phyloP scores from a whole-genome alignment of 2,888 invertebrate genomes.

The Phrixothrix hirtus region DNA sequence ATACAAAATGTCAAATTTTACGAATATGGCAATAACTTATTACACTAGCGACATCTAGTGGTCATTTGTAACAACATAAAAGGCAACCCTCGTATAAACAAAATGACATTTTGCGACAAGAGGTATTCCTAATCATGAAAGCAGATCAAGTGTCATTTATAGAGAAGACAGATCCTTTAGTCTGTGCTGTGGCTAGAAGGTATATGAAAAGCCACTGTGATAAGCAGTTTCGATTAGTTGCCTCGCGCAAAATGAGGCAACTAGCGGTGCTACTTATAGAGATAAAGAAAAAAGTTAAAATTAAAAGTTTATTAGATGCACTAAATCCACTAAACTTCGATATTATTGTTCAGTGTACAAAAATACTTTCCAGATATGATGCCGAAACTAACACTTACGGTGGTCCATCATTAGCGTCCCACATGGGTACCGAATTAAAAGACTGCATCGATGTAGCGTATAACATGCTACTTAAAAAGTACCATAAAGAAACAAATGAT shows the following conservation, averaged over 20 bases:
- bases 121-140: too few relatives aligned
- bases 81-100: too few relatives aligned
- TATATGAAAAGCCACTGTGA: slow-evolving; percentile 15
- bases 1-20: too few relatives aligned
- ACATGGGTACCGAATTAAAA: slow-evolving; percentile 11
- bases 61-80: too few relatives aligned
- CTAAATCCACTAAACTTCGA: slow-evolving; percentile 7
- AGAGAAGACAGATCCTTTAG: too few relatives aligned
- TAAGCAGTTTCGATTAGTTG: slow-evolving; percentile 10
- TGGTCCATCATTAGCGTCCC: slow-evolving; percentile 8
- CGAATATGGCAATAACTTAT: too few relatives aligned
- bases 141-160: too few relatives aligned
- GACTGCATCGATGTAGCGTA: slow-evolving; percentile 5
- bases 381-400: slow-evolving; percentile 1
- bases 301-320: slow-evolving; percentile 4
- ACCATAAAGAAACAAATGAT: not conserved
- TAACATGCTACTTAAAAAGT: not conserved
- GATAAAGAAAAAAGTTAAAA: slow-evolving; percentile 6
- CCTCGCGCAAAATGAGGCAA: slow-evolving; percentile 11
- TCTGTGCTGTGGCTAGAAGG: too few relatives aligned
- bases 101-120: too few relatives aligned
- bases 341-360: slow-evolving; percentile 5
- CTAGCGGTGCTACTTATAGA: slow-evolving; percentile 7
- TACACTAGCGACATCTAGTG: too few relatives aligned
- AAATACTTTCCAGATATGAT: slow-evolving; percentile 5